Evolutionary conservation across 2,113 vertebrate species (phyloP).

Genomic region (Albula goreensis): DNA sequence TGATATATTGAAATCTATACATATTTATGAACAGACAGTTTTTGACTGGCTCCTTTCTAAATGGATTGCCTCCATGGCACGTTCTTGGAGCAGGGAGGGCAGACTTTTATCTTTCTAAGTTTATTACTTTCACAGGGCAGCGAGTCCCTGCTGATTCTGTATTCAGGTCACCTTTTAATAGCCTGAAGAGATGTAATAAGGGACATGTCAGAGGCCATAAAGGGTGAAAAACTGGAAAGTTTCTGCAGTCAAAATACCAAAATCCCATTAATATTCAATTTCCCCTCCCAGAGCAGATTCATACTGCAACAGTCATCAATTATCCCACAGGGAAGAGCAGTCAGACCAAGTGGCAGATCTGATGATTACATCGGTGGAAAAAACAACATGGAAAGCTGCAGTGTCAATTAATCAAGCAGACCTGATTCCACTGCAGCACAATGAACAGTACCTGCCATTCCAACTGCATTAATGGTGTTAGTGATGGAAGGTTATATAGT

Average conservation of each 20-base stretch:
- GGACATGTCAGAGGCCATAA: conserved; percentile 47
- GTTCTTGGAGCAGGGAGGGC: conserved; percentile 1
- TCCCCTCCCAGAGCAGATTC: conserved; percentile 27
- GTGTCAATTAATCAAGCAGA: conserved; percentile 9
- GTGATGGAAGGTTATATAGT: conserved; percentile 3
- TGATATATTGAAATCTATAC: conserved; percentile 6
- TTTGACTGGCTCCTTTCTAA: conserved; percentile 5
- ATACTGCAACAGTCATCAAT: conserved; percentile 34
- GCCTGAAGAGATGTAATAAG: conserved; percentile 52
- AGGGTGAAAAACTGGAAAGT: conserved; percentile 39
- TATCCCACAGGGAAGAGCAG: conserved; percentile 26
- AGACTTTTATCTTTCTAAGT: conserved; percentile 27
- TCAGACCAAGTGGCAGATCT: neutral
- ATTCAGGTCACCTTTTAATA: conserved; percentile 50
- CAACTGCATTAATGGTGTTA: neutral
- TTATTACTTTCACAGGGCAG: conserved; percentile 43
- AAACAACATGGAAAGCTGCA: neutral
- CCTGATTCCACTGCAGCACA: neutral
- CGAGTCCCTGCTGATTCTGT: conserved; percentile 21
- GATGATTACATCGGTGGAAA: neutral
- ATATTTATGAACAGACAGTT: conserved; percentile 27
- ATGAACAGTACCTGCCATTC: neutral
- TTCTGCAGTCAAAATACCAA: conserved; percentile 45
- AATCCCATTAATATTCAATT: conserved; percentile 53
- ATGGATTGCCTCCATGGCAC: conserved; percentile 17